phyloP scores from a whole-genome alignment of 1,140 invertebrate genomes.

The Bacillus rossius region DNA sequence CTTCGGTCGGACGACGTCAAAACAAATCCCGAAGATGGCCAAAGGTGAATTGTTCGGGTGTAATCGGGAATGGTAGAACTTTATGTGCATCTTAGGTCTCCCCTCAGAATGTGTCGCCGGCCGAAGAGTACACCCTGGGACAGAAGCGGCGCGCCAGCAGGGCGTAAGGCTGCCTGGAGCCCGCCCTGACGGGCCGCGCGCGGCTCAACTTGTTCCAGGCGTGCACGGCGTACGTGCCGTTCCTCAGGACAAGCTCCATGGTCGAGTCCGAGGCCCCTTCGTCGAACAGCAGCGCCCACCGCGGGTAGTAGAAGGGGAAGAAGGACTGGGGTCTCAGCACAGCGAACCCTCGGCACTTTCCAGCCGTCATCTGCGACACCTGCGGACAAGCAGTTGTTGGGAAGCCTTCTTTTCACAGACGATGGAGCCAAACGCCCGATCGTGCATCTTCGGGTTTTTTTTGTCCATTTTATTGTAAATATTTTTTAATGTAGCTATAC shows the following conservation, averaged over 20 bases:
- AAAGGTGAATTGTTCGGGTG: too few relatives aligned
- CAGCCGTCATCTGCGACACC: not conserved
- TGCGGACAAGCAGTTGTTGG: not conserved
- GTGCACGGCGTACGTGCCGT: not conserved
- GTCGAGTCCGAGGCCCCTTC: not conserved
- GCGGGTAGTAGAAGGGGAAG: not conserved
- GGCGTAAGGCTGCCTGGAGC: slow-evolving; percentile 5
- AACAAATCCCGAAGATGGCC: too few relatives aligned
- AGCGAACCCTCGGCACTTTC: not conserved
- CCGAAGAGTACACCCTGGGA: not conserved
- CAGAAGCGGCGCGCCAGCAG: slow-evolving; percentile 1
- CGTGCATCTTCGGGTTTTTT: too few relatives aligned
- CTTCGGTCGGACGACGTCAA: too few relatives aligned
- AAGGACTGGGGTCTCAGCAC: not conserved
- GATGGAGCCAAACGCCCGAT: too few relatives aligned
- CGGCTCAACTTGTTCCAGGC: slow-evolving; percentile 6
- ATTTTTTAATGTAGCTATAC: too few relatives aligned
- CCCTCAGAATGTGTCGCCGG: not conserved
- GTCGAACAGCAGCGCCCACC: not conserved
- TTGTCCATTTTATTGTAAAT: too few relatives aligned
- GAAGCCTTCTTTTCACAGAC: too few relatives aligned
- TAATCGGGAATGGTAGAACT: too few relatives aligned
- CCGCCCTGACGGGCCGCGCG: not conserved
- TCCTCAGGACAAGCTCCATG: not conserved
- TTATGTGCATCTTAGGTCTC: too few relatives aligned